phyloP scores from a whole-genome alignment of 2,888 invertebrate genomes.

The Drosophila mimica region DNA sequence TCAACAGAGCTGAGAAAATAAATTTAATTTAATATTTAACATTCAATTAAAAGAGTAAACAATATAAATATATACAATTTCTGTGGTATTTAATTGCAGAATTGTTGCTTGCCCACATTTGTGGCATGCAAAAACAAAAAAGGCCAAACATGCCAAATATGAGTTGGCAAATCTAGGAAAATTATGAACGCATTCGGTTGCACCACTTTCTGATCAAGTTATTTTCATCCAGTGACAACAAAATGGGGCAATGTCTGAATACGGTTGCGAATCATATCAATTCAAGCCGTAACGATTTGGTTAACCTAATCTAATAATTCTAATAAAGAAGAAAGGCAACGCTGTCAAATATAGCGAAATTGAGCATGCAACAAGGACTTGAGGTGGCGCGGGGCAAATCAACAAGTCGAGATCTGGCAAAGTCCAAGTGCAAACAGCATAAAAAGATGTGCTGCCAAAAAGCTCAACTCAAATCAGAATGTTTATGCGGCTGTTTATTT shows the following conservation, averaged over 20 bases:
- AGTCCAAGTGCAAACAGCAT: not conserved
- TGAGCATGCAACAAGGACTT: not conserved
- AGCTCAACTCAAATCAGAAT: not conserved
- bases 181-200: not conserved
- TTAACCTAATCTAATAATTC: not conserved
- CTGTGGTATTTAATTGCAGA: not conserved
- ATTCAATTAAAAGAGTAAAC: not conserved
- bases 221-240: not conserved
- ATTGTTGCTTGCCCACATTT: not conserved
- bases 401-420: not conserved
- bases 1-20: not conserved
- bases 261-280: not conserved
- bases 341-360: not conserved
- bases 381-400: not conserved
- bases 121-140: not conserved
- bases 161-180: too few species aligned
- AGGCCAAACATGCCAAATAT: not conserved
- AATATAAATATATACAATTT: not conserved
- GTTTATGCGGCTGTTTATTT: conserved; percentile 5
- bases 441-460: not conserved
- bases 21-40: not conserved
- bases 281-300: not conserved
- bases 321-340: not conserved
- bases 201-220: not conserved
- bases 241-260: not conserved